These are phyloP conservation scores for Pangasius macronema DNA, from an alignment of 2,797 vertebrate genomes.

Conservation along the genomic window DNA sequence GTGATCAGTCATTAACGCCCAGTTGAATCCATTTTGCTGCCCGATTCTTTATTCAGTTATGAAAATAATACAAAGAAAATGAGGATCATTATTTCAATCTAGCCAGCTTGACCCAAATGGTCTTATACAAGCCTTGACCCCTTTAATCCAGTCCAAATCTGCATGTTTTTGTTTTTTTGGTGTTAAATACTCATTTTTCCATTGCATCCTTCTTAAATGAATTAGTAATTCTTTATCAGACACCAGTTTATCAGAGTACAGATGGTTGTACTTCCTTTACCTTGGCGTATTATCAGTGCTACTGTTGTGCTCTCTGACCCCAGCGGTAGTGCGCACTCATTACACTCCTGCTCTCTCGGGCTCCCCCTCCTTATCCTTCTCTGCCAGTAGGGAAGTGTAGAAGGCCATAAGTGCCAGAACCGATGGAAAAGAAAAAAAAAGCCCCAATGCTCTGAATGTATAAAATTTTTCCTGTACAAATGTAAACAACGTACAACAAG, in stretches of 20 bases:
- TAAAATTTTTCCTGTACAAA: not conserved
- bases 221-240: not conserved
- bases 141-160: not conserved
- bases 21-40: not conserved
- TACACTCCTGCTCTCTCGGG: constrained; percentile 69
- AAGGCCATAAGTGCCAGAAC: constrained; percentile 19
- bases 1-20: not conserved
- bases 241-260: constrained; percentile 20
- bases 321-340: constrained; percentile 66
- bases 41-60: not conserved
- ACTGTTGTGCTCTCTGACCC: constrained; percentile 65
- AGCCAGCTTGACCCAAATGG: not conserved
- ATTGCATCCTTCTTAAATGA: not conserved
- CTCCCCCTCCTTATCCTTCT: constrained; percentile 53
- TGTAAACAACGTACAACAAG: not conserved
- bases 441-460: not conserved
- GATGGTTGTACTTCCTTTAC: constrained; percentile 41
- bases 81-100: not conserved
- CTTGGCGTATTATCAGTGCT: constrained; percentile 41
- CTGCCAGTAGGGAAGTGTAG: constrained; percentile 35
- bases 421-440: not conserved
- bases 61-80: not conserved
- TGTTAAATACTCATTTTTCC: not conserved
- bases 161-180: not conserved
- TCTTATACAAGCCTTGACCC: not conserved